Evolutionary conservation across 2,797 vertebrate species (phyloP), one percentile per base, ranked within the genome.

Genomic region (Aldrovandia affinis): DNA sequence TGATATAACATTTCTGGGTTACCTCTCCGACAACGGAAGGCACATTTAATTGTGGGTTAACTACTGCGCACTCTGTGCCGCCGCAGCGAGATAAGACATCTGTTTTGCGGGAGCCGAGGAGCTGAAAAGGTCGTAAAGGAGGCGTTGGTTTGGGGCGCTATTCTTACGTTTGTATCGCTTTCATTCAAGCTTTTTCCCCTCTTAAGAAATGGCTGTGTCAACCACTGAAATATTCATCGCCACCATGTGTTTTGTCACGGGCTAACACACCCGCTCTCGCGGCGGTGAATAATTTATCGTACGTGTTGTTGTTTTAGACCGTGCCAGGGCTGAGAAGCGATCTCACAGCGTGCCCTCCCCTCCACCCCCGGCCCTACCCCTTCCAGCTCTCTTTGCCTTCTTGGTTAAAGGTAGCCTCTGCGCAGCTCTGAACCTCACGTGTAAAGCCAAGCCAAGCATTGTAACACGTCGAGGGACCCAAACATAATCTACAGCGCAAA

Each of bases 281-380:
- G 85, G 81, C 78, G 70, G 81, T 95, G 88, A 95, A 95, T 94
- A 91, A 95, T 93, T 92, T 87, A 95, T 93, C 88, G 86, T 86
- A 63, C 84, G 59, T 86, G 89, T 86, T 87, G 90, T 91, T 91
- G 87, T 92, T 92, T 91, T 84, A 89, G 89, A 87, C 78, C 85
- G 81, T 86, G 88, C 78, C 80, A 86, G 87, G 81, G 84, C 86
- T 86, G 83, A 89, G 82, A 91, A 92, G 90, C 83, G 90, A 86
- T 73, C 86, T 88, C 83, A 85, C 73, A 44, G 77, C 28, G 80
- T 77, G 83, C 82, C 50, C n/a, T 50, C 80, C 83, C 77, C 33
- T 81, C 50, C 4, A 12, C 57, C 57, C 83, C 81, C 77, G 55
- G 28, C 39, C 25, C 18, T 6, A 25, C 81, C 79, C 68, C 57